These are phyloP conservation scores for Mayetiola destructor DNA, from an alignment of 2,888 invertebrate species.

Conservation along the genomic window DNA sequence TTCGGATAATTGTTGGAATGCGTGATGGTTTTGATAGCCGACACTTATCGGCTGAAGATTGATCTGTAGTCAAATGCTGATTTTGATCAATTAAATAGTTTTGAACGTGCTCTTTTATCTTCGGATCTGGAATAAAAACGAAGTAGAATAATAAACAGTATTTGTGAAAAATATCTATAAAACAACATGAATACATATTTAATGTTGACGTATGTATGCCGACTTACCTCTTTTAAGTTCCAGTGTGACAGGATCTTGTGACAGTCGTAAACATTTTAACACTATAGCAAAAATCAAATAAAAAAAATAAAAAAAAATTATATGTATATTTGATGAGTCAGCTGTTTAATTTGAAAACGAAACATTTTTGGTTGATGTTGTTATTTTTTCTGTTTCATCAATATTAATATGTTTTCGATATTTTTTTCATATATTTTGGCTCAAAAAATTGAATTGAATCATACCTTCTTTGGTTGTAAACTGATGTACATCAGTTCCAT, in stretches of 20 bases:
- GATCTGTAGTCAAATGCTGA: slow-evolving; percentile 37
- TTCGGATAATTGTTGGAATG: slow-evolving; percentile 41
- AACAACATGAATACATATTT: neutral
- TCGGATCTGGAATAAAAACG: slow-evolving; percentile 50
- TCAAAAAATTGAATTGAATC: neutral
- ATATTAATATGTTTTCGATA: neutral
- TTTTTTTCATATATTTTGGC: neutral
- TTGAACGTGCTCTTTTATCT: slow-evolving; percentile 66
- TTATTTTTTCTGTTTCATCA: neutral
- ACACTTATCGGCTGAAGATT: slow-evolving; percentile 27
- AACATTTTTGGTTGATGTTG: neutral
- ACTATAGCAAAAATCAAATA: slow-evolving; percentile 42
- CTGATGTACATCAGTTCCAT: slow-evolving; percentile 83
- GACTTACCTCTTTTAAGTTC: slow-evolving; percentile 78
- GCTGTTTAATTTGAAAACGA: neutral
- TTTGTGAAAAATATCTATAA: too few relatives aligned
- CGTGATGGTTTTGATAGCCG: slow-evolving; percentile 37
- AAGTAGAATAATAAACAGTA: neutral
- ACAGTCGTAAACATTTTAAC: slow-evolving; percentile 83
- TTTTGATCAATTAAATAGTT: slow-evolving; percentile 51
- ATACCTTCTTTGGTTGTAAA: slow-evolving; percentile 84
- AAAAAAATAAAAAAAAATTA: neutral
- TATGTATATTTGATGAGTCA: neutral
- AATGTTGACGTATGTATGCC: too few relatives aligned
- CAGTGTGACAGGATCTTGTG: slow-evolving; percentile 77